Conservation (phyloP, 2,797 vertebrate genomes). For the Chaetophractus vellerosus region DNA sequence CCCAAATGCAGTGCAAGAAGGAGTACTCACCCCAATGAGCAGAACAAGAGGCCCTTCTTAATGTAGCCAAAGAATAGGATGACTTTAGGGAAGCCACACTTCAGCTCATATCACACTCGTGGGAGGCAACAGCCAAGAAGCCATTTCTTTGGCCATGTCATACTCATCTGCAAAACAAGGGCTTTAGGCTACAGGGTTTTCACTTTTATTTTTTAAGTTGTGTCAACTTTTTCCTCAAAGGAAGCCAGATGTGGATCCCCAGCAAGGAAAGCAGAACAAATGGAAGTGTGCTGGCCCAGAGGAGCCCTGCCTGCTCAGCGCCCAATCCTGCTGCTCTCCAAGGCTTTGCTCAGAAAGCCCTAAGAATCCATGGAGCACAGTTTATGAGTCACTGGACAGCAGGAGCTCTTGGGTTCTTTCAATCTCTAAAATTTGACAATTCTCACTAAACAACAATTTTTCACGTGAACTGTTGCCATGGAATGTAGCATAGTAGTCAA, state of each 20-base stretch:
- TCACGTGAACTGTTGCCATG: not conserved
- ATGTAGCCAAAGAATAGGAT: not conserved
- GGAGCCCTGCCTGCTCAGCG: not conserved
- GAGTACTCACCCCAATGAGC: not conserved
- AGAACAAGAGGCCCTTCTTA: not conserved
- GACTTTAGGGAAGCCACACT: not conserved
- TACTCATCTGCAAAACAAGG: not conserved
- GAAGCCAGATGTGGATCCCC: not conserved
- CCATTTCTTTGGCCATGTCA: not conserved
- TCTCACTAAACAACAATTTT: not conserved
- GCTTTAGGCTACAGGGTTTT: not conserved
- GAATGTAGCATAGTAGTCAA: not conserved
- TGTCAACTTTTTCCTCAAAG: not conserved
- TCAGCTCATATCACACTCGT: not conserved
- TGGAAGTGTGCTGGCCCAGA: not conserved
- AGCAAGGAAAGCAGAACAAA: not conserved
- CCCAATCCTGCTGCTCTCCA: not conserved
- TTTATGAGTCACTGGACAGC: not conserved
- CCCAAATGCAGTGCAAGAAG: not conserved
- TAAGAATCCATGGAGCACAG: not conserved
- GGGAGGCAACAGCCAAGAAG: not conserved
- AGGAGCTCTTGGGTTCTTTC: not conserved
- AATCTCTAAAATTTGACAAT: not conserved
- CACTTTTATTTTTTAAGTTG: not conserved
- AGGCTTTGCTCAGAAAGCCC: not conserved